Evolutionary conservation across 2,113 vertebrate genomes (phyloP), one percentile per base, ranked within the genome.

Genomic region (Rhagologus leucostigma): DNA sequence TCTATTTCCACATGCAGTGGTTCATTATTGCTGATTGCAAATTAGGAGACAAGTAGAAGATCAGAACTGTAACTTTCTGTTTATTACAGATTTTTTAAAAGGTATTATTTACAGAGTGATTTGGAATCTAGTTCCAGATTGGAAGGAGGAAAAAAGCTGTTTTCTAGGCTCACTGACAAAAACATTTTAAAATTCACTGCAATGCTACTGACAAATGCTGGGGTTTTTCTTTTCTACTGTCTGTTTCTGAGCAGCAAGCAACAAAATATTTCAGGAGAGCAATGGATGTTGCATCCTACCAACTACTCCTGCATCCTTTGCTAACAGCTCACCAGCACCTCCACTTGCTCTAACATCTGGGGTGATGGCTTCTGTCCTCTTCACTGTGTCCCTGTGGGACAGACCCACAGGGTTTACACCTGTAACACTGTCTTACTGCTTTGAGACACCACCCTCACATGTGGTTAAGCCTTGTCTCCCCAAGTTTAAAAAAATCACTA

Each of bases 401-500:
- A 82, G 74, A 59, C 2, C 8, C 2, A 3, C 20, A 41, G 29
- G 32, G 50, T 42, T 49, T 46, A 55, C 15, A 80, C 8, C 57
- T n/a, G 13, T 7, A 21, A 33, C 30, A 50, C 13, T 41, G 7
- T 52, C 7, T 33, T 13, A 32, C 0, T 27, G 37, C 32, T 33
- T 49, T 21, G 37, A 80, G 37, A 62, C 16, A 17, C 9, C 0
- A 0, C 27, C 27, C 42, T n/a, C 27, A 15, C 1, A 4, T 0
- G 0, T 0, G 0, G 47, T 30, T 65, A 68, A 35, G 18, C 18
- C 49, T 39, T 6, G 1, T 37, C 35, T 65, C 35, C 21, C 17
- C 2, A 0, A 15, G 16, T 24, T 63, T 46, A 17, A 42, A 55
- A 65, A 85, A 64, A 27, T 1, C 1, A 3, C 18, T 16, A 69